Evolutionary conservation across 2,113 vertebrate species (phyloP).

Genomic region (Eolophus roseicapilla): DNA sequence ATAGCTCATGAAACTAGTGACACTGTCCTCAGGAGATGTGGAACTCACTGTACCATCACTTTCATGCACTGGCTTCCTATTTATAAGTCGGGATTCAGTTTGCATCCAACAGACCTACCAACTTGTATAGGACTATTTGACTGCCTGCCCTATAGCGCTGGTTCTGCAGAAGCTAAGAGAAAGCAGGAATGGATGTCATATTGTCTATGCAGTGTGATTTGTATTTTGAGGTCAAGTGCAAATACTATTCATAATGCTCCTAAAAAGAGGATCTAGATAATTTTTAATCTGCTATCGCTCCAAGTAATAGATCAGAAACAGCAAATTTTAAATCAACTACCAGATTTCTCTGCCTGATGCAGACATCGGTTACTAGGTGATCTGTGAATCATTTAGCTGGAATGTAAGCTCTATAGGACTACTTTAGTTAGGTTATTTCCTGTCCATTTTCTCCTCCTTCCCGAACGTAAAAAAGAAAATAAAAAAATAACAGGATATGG

Average conservation of each 20-base stretch:
- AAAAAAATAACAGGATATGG: neutral
- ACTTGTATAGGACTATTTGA: neutral
- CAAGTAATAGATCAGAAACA: neutral
- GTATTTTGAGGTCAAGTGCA: neutral
- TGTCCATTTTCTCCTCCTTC: neutral
- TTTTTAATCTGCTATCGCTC: neutral
- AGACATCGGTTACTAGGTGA: neutral
- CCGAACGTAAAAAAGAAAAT: neutral
- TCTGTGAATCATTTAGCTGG: neutral
- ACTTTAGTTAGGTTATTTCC: neutral
- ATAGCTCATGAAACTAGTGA: neutral
- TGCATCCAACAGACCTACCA: neutral
- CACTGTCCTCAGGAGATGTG: neutral
- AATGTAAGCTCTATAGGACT: neutral
- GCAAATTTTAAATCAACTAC: neutral
- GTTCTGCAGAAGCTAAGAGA: neutral
- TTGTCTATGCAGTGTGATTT: fast-evolving
- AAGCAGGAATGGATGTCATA: neutral
- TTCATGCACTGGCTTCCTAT: neutral
- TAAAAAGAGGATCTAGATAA: neutral
- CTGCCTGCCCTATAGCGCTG: no score
- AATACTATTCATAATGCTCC: neutral
- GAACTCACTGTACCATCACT: neutral
- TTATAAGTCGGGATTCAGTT: neutral
- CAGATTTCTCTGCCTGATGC: neutral